Evolutionary conservation across 2,797 vertebrate genomes (phyloP).

Genomic region (Alca torda): DNA sequence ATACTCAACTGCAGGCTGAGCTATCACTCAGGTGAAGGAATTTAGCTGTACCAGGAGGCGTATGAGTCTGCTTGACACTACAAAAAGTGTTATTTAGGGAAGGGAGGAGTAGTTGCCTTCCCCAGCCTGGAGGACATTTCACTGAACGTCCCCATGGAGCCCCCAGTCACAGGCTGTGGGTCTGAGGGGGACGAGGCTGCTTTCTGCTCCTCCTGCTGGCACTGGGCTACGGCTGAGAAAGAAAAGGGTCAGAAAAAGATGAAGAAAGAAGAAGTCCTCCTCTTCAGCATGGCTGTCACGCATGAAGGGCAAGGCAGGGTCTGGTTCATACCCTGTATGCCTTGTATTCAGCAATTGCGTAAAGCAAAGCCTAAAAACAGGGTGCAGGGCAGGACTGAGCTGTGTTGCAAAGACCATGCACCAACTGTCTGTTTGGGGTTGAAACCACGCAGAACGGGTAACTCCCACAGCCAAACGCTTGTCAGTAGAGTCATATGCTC

Average conservation of each 20-base stretch:
- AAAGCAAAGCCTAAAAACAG: background rate
- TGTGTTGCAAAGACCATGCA: background rate
- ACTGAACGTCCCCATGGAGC: rapidly evolving
- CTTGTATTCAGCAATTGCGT: background rate
- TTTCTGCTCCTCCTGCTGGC: background rate
- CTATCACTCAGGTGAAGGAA: background rate
- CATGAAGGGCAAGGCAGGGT: background rate
- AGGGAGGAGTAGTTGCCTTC: background rate
- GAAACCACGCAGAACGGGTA: background rate
- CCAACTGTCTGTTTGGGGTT: background rate
- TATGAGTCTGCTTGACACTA: background rate
- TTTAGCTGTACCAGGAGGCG: background rate
- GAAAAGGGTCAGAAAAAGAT: background rate
- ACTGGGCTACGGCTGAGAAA: background rate
- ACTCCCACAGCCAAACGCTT: background rate
- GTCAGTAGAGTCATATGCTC: background rate
- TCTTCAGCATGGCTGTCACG: background rate
- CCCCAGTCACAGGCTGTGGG: rapidly evolving
- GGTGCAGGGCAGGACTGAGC: background rate
- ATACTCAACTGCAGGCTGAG: background rate
- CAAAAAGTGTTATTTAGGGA: background rate
- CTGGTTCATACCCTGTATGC: background rate
- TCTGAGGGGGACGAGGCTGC: background rate
- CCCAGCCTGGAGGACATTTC: background rate
- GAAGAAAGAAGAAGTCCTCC: background rate